A percentile compares a stretch with the other conserved stretches of the same genome.
These are phyloP conservation scores for Dendroctonus valens DNA, from an alignment of 1,140 invertebrate genomes.

Conservation along the genomic window DNA sequence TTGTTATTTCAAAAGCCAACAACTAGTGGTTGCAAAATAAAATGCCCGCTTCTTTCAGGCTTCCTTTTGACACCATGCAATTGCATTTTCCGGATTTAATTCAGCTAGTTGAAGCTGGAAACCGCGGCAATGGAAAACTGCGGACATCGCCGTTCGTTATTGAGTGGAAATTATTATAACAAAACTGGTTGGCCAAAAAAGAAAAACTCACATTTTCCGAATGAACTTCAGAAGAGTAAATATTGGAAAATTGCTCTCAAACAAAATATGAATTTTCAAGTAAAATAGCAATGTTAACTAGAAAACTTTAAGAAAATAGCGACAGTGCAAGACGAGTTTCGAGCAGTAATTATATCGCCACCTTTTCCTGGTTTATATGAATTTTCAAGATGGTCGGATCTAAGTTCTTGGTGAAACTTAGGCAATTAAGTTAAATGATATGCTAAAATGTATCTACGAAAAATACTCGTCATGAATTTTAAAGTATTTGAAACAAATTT, in stretches of 20 bases:
- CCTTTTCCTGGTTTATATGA: not conserved
- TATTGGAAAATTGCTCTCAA: too few relatives aligned
- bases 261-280: too few relatives aligned
- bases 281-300: too few relatives aligned
- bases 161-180: not conserved
- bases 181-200: too few relatives aligned
- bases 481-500: slow-evolving; percentile 17
- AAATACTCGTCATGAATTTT: slow-evolving; percentile 16
- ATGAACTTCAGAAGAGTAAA: too few relatives aligned
- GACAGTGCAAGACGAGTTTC: too few relatives aligned
- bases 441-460: slow-evolving; percentile 12
- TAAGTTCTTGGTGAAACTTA: slow-evolving; percentile 3
- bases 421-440: slow-evolving; percentile 17
- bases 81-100: slow-evolving; percentile 27
- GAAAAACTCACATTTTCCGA: too few relatives aligned
- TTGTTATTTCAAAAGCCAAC: not conserved
- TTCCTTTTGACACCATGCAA: slow-evolving; percentile 28
- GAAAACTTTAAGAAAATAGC: too few relatives aligned
- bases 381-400: not conserved
- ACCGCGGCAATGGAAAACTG: slow-evolving; percentile 7
- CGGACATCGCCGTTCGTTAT: slow-evolving; percentile 4
- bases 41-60: slow-evolving; percentile 14
- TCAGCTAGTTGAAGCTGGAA: slow-evolving; percentile 26
- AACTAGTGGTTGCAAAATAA: not conserved
- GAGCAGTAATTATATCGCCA: too few relatives aligned